Conservation (phyloP, 2,797 vertebrate genomes). For the Phaenicophaeus curvirostris region DNA sequence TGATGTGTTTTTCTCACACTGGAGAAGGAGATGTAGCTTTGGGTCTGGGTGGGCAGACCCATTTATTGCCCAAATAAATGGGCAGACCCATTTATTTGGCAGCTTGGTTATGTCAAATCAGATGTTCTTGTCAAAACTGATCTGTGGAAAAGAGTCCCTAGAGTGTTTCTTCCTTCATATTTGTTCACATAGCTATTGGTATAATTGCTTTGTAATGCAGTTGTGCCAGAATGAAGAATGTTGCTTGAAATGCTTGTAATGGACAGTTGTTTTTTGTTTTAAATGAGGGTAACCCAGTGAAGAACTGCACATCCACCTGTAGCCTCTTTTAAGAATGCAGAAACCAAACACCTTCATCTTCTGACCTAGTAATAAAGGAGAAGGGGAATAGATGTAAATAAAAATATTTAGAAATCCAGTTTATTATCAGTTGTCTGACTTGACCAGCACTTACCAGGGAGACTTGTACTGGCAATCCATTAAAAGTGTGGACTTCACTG, state of each 20-base stretch:
- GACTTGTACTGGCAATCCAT: neutral
- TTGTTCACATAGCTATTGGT: neutral
- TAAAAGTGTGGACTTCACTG: accelerated
- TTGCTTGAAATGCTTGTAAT: neutral
- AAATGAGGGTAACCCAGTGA: neutral
- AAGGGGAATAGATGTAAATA: neutral
- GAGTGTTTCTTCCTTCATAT: neutral
- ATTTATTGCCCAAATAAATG: too few relatives aligned
- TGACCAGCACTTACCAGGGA: neutral
- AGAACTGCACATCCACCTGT: neutral
- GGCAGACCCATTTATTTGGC: too few relatives aligned
- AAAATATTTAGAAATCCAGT: neutral
- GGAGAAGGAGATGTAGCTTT: neutral
- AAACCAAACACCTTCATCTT: neutral
- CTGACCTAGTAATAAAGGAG: neutral
- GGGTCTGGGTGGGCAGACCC: neutral
- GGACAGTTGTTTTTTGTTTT: neutral
- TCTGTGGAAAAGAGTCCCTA: neutral
- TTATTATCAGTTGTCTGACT: neutral
- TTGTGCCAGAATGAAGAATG: neutral
- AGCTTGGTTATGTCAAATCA: neutral
- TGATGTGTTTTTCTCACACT: neutral
- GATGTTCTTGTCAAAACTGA: neutral
- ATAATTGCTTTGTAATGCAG: neutral
- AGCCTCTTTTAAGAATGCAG: neutral